These are phyloP conservation scores for Nemotelus nigrinus DNA, from an alignment of 2,888 invertebrate species.

Conservation along the genomic window DNA sequence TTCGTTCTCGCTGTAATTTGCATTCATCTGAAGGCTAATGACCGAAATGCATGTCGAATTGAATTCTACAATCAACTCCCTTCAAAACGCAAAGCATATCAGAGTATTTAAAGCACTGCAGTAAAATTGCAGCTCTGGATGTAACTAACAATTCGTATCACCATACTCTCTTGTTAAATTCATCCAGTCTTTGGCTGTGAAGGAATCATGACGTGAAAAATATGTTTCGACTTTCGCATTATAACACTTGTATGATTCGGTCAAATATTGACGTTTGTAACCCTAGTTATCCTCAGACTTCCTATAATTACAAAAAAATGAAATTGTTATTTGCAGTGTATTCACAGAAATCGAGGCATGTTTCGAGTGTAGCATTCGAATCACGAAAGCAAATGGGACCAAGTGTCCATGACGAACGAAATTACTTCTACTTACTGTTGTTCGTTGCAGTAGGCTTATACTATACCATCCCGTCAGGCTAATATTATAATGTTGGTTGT, in stretches of 20 bases:
- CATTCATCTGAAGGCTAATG: conserved; percentile 1
- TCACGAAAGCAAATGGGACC: conserved; percentile 31
- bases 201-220: conserved; percentile 18
- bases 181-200: neutral
- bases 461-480: neutral
- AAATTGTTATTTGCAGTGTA: conserved; percentile 16
- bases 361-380: conserved; percentile 3
- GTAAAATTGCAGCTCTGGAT: too few species aligned
- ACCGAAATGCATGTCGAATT: conserved; percentile 22
- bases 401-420: conserved; percentile 43
- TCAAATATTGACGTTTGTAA: conserved; percentile 30
- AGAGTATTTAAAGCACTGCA: too few species aligned
- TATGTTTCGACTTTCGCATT: conserved; percentile 8
- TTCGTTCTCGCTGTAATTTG: neutral
- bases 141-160: neutral
- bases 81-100: too few species aligned
- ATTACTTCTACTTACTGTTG: conserved; percentile 18
- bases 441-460: neutral
- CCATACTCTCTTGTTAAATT: neutral
- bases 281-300: conserved; percentile 27
- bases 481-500: too few species aligned
- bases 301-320: conserved; percentile 17
- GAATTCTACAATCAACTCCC: neutral
- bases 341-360: neutral
- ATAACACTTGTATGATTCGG: neutral